phyloP scores from a whole-genome alignment of 2,888 invertebrate species.

The Drosophila mimica region DNA sequence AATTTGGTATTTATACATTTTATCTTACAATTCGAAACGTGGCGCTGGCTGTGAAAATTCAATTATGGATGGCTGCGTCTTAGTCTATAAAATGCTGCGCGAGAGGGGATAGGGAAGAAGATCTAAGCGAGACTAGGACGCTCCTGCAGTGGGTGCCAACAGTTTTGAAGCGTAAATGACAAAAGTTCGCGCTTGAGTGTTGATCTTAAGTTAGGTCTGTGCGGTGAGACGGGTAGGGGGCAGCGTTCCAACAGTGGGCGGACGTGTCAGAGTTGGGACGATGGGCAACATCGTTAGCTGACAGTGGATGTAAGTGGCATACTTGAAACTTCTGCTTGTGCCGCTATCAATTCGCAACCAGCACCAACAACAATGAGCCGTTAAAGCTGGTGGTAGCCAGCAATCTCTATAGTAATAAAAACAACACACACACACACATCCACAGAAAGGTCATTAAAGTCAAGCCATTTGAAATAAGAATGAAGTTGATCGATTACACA shows the following conservation, averaged over 20 bases:
- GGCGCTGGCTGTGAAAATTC: constrained; percentile 65
- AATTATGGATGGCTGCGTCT: constrained; percentile 59
- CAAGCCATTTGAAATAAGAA: constrained; percentile 18
- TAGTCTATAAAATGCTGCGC: background rate
- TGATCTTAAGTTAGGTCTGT: constrained; percentile 71
- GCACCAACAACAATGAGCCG: constrained; percentile 23
- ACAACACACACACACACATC: constrained; percentile 9
- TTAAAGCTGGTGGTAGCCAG: constrained; percentile 13
- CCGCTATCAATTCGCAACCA: constrained; percentile 75
- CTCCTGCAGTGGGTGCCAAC: constrained; percentile 22
- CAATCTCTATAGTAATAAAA: constrained; percentile 24
- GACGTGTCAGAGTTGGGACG: constrained; percentile 46
- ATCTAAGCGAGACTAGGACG: background rate
- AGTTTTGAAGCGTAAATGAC: constrained; percentile 77
- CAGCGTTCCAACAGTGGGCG: background rate
- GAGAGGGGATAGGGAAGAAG: background rate
- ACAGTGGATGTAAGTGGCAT: constrained; percentile 76
- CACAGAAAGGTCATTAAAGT: constrained; percentile 34
- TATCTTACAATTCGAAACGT: constrained; percentile 48
- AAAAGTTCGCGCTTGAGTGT: constrained; percentile 75
- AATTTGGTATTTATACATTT: constrained; percentile 32
- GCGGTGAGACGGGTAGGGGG: background rate
- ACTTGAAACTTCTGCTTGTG: constrained; percentile 74
- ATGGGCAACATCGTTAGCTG: constrained; percentile 78
- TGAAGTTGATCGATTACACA: constrained; percentile 16